Percentiles rank a stretch among this genome's conserved stretches.
Conservation (phyloP, 2,113 vertebrate genomes). For the Vombatus ursinus region DNA sequence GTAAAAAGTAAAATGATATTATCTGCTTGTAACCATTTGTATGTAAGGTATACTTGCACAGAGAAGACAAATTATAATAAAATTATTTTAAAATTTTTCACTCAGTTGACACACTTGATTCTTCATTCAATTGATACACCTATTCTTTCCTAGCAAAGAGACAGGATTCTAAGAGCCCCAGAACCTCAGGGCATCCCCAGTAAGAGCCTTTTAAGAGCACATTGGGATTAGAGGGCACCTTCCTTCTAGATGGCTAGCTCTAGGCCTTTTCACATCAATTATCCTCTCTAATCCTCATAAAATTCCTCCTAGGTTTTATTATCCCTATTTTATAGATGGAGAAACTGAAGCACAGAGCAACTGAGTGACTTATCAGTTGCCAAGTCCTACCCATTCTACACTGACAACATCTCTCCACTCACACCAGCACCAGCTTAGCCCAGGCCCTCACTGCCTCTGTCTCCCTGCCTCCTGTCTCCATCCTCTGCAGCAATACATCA, state of each 20-base stretch:
- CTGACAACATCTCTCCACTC: neutral
- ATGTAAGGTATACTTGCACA: neutral
- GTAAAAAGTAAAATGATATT: too few relatives aligned
- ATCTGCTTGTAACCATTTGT: neutral
- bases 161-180: slow-evolving; percentile 29
- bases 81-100: neutral
- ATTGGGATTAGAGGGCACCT: slow-evolving; percentile 31
- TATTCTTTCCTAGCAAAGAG: slow-evolving; percentile 3
- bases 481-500: neutral
- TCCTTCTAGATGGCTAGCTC: slow-evolving; percentile 62
- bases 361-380: neutral
- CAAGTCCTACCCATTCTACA: neutral
- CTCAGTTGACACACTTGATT: neutral
- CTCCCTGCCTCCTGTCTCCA: too few relatives aligned
- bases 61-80: neutral
- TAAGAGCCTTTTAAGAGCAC: slow-evolving; percentile 63
- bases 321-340: neutral
- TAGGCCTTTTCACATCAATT: slow-evolving; percentile 67
- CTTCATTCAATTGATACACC: too few relatives aligned
- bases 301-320: slow-evolving; percentile 41
- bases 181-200: slow-evolving; percentile 35
- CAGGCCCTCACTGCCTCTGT: neutral
- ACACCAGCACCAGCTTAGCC: neutral
- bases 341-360: neutral
- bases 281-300: slow-evolving; percentile 67